phyloP scores from a whole-genome alignment of 2,113 vertebrate species.

The Plecotus auritus region DNA sequence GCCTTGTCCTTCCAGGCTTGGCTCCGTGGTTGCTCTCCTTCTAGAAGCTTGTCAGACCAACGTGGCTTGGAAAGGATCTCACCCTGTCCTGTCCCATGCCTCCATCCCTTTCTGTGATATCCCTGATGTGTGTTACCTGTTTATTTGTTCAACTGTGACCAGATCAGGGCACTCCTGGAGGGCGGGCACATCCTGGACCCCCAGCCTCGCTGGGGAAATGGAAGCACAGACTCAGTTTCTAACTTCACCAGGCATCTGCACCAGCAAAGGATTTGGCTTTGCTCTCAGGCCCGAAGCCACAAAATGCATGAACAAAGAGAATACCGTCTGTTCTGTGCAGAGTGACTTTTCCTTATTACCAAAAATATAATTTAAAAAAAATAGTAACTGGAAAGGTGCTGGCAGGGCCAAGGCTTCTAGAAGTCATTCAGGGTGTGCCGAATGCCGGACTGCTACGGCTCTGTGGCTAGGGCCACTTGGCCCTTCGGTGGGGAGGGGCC shows the following conservation, averaged over 20 bases:
- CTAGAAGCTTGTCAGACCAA: neutral
- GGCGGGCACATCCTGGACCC: neutral
- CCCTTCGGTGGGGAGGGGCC: neutral
- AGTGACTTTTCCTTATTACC: conserved; percentile 52
- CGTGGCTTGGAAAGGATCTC: neutral
- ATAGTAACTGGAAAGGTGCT: neutral
- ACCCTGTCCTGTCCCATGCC: neutral
- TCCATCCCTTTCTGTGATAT: neutral
- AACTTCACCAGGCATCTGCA: neutral
- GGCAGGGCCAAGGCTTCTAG: neutral
- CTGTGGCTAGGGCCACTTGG: neutral
- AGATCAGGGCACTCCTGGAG: neutral
- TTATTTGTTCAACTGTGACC: no score
- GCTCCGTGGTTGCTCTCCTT: neutral
- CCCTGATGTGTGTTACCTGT: neutral
- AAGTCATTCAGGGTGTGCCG: neutral
- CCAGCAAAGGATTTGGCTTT: conserved; percentile 39
- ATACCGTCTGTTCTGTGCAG: conserved; percentile 64
- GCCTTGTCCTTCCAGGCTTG: neutral
- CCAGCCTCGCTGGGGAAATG: neutral
- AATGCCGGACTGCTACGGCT: neutral
- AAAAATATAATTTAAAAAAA: neutral
- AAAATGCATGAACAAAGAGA: conserved; percentile 29
- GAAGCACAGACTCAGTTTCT: neutral
- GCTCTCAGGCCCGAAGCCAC: conserved; percentile 39